These are phyloP conservation scores for Gopherus evgoodei DNA, from an alignment of 2,113 vertebrate genomes.

Conservation along the genomic window DNA sequence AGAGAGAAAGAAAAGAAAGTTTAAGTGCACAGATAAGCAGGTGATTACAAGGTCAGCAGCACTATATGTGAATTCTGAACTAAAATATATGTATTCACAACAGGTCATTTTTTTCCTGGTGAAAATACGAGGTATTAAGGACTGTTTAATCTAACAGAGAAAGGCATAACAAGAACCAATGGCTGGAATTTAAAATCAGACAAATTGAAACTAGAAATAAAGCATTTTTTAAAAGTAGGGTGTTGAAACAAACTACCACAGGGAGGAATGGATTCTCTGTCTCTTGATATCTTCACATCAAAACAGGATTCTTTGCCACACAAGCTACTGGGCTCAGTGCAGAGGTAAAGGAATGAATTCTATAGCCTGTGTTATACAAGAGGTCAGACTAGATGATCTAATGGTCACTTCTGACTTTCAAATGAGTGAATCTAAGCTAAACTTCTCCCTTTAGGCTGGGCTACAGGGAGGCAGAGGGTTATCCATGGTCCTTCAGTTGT, in stretches of 20 bases:
- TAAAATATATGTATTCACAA: not conserved
- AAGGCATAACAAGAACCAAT: not conserved
- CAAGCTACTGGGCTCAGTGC: not conserved
- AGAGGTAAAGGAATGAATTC: not conserved
- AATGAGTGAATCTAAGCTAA: not conserved
- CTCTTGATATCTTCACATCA: not conserved
- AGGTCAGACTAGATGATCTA: not conserved
- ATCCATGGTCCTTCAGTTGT: not conserved
- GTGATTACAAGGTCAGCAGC: not conserved
- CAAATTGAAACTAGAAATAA: not conserved
- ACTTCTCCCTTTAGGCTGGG: not conserved
- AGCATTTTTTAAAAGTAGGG: not conserved
- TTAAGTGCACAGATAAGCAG: constrained; percentile 28
- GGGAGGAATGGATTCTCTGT: not conserved
- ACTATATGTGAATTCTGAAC: not conserved
- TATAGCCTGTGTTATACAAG: not conserved
- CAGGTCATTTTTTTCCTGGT: not conserved
- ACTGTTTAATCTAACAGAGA: not conserved
- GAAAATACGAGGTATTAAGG: not conserved
- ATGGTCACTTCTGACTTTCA: too few species aligned
- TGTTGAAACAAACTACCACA: not conserved
- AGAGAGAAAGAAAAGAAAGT: constrained; percentile 35
- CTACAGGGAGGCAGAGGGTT: not conserved
- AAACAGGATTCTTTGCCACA: not conserved
- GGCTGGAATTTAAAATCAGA: not conserved